A percentile compares a stretch with the other conserved stretches of the same genome.
These are phyloP conservation scores for Pampusana beccarii DNA, from an alignment of 2,113 vertebrate species.

Conservation along the genomic window DNA sequence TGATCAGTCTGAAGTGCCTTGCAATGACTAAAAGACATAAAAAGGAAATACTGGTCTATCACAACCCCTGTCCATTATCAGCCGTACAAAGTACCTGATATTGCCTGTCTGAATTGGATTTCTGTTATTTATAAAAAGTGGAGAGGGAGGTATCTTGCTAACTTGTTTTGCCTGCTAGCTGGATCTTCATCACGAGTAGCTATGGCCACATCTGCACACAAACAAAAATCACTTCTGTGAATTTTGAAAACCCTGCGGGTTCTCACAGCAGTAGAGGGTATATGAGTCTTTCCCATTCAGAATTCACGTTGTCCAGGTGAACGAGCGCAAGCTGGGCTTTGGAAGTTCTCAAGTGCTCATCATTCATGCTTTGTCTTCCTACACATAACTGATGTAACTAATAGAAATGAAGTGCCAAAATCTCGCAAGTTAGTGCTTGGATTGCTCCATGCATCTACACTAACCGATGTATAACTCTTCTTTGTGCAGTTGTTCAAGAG, in stretches of 20 bases:
- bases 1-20: not conserved
- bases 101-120: not conserved
- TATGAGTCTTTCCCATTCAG: not conserved
- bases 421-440: not conserved
- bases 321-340: not conserved
- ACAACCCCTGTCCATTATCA: not conserved
- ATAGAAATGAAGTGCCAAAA: not conserved
- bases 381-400: not conserved
- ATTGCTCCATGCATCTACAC: not conserved
- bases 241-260: not conserved
- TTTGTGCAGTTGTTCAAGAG: not conserved
- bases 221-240: not conserved
- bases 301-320: not conserved
- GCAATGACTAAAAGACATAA: not conserved
- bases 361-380: not conserved
- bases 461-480: not conserved
- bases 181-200: not conserved
- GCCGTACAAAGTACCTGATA: not conserved
- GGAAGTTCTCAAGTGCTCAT: not conserved
- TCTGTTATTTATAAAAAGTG: not conserved
- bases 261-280: not conserved
- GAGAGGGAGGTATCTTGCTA: not conserved
- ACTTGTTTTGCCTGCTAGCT: not conserved
- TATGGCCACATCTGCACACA: not conserved
- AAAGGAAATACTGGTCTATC: not conserved